phyloP scores from a whole-genome alignment of 1,140 invertebrate species.

The Calycopis cecrops region DNA sequence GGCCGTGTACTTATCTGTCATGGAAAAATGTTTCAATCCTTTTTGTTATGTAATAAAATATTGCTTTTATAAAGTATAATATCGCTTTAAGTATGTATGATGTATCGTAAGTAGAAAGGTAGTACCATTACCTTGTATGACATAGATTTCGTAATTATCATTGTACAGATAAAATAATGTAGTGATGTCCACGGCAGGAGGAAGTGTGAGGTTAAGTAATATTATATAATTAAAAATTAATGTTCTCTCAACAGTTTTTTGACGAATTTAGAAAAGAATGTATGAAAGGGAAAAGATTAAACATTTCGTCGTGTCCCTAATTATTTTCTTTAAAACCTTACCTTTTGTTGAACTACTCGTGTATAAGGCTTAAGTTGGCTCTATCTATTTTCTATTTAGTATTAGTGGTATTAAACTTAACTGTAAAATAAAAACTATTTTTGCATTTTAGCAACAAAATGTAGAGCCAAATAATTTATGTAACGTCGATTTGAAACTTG shows the following conservation, averaged over 20 bases:
- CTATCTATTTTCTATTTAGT: too few species aligned
- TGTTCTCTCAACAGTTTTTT: slow-evolving; percentile 72
- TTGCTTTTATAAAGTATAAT: slow-evolving; percentile 13
- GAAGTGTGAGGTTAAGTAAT: slow-evolving; percentile 68
- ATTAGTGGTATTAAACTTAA: too few species aligned
- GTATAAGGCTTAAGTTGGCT: too few species aligned
- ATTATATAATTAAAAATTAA: slow-evolving; percentile 69
- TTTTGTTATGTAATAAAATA: neutral
- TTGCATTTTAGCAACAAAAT: too few species aligned
- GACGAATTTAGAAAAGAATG: slow-evolving; percentile 74
- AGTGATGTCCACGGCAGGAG: slow-evolving; percentile 55
- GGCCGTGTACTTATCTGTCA: slow-evolving; percentile 35
- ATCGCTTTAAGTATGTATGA: slow-evolving; percentile 12
- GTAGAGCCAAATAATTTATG: too few species aligned
- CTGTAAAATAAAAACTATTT: too few species aligned
- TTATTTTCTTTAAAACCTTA: slow-evolving; percentile 40
- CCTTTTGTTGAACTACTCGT: too few species aligned
- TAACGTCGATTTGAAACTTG: too few species aligned
- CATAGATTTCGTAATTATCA: slow-evolving; percentile 69
- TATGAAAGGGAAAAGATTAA: slow-evolving; percentile 71
- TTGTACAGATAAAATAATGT: slow-evolving; percentile 73
- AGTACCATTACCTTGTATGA: slow-evolving; percentile 30
- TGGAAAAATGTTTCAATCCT: slow-evolving; percentile 12
- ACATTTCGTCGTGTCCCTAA: slow-evolving; percentile 71
- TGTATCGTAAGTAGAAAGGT: slow-evolving; percentile 29